Evolutionary conservation across 35 echinoderm and acorn worm genomes (phyloP).

Genomic region (Eucidaris tribuloides): DNA sequence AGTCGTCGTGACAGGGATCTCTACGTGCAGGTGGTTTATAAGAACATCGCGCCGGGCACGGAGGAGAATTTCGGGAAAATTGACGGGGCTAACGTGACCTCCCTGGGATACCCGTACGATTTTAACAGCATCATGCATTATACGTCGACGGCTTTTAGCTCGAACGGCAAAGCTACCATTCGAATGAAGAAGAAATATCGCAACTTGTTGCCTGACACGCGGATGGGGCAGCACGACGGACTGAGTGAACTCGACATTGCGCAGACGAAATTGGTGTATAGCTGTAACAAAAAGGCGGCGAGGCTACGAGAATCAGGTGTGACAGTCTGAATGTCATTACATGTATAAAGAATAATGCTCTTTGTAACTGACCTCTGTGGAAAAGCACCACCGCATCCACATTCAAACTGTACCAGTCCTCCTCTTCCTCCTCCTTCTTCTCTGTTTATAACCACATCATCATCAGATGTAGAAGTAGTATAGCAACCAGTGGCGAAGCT

Average conservation of each 20-base stretch:
- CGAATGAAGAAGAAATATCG: constrained; percentile 73
- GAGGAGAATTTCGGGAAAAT: constrained; percentile 83
- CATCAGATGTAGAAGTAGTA: too few relatives aligned
- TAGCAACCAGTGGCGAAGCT: too few relatives aligned
- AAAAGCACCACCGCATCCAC: too few relatives aligned
- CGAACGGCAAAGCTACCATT: constrained; percentile 76
- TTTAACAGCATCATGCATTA: constrained; percentile 97
- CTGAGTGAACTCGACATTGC: constrained; percentile 86
- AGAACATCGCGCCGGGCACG: constrained; percentile 73
- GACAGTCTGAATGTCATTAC: too few relatives aligned
- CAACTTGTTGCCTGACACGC: constrained; percentile 24
- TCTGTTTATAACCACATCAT: too few relatives aligned
- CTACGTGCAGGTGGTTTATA: constrained; percentile 65
- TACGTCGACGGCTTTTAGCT: constrained; percentile 57
- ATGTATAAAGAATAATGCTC: too few relatives aligned
- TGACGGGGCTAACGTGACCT: constrained; percentile 62
- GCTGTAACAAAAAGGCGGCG: constrained; percentile 60
- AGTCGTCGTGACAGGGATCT: constrained; percentile 81
- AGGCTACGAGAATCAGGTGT: constrained; percentile 1
- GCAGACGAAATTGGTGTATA: constrained; percentile 78
- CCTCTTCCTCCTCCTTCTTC: too few relatives aligned
- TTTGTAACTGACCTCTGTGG: too few relatives aligned
- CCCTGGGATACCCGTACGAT: constrained; percentile 81
- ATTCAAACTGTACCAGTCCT: too few relatives aligned
- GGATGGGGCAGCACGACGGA: constrained; percentile 47